These are phyloP conservation scores for Bombus waltoni DNA, from an alignment of 1,140 invertebrate genomes.

Conservation along the genomic window DNA sequence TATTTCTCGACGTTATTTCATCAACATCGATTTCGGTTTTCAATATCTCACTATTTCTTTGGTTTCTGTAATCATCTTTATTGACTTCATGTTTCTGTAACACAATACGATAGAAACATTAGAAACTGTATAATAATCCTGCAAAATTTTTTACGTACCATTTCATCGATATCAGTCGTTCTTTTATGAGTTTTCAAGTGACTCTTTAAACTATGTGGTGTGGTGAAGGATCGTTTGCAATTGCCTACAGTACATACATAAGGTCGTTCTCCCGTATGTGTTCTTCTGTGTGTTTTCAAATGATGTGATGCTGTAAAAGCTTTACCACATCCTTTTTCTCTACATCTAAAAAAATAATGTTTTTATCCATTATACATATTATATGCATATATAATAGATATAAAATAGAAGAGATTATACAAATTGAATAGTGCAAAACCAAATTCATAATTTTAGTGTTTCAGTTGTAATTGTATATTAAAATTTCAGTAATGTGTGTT, in stretches of 20 bases:
- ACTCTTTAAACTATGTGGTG: conserved; percentile 91
- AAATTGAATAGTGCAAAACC: not conserved
- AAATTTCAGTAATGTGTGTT: not conserved
- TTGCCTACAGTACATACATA: conserved; percentile 89
- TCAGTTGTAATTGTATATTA: not conserved
- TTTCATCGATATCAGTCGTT: conserved; percentile 66
- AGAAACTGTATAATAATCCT: not conserved
- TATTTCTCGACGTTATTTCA: conserved; percentile 44
- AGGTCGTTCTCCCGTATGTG: conserved; percentile 88
- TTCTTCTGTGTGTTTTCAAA: conserved; percentile 91
- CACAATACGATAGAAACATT: conserved; percentile 7
- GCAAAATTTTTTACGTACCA: conserved; percentile 65
- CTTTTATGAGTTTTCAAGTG: conserved; percentile 86
- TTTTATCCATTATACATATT: not conserved
- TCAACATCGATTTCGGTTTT: conserved; percentile 43
- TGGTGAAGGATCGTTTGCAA: conserved; percentile 91
- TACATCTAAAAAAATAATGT: conserved; percentile 84
- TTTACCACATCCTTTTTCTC: conserved; percentile 92
- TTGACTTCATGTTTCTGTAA: conserved; percentile 43
- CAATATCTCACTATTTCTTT: conserved; percentile 56
- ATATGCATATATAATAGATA: not conserved
- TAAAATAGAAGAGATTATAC: not conserved
- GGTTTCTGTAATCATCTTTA: conserved; percentile 52
- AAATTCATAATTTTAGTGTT: not conserved
- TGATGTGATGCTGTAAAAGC: conserved; percentile 97